phyloP scores from a whole-genome alignment of 2,113 vertebrate species.

The Leptocoma aspasia region DNA sequence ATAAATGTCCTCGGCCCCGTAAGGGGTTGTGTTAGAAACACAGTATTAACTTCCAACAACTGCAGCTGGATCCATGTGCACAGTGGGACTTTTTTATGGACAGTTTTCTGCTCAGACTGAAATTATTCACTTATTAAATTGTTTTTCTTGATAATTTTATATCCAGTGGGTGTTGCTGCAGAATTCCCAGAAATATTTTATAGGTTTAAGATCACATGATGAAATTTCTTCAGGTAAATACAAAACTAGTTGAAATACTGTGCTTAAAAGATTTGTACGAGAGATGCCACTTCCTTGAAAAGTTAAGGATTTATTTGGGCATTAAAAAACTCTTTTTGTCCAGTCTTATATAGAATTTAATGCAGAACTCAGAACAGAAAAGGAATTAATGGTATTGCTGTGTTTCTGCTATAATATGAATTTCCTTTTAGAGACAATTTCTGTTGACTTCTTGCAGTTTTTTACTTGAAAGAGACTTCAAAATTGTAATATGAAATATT shows the following conservation, averaged over 20 bases:
- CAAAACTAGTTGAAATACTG: background rate
- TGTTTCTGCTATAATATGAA: background rate
- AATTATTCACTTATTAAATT: background rate
- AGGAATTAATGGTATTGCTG: background rate
- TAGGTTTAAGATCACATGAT: background rate
- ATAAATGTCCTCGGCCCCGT: background rate
- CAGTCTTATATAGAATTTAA: background rate
- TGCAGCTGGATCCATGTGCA: background rate
- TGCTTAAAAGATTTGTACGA: background rate
- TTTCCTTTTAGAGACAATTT: background rate
- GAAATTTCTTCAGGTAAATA: background rate
- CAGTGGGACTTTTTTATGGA: background rate
- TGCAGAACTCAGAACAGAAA: background rate
- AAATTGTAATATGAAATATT: background rate
- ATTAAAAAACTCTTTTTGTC: background rate
- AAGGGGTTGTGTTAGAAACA: accelerated
- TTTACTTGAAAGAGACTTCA: background rate
- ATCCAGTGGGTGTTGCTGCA: background rate
- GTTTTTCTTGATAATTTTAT: background rate
- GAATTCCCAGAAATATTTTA: background rate
- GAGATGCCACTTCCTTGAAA: background rate
- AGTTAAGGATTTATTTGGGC: background rate
- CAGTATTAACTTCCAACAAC: background rate
- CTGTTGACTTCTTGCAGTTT: background rate
- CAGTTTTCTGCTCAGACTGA: background rate